Evolutionary conservation across 2,113 vertebrate genomes (phyloP), one percentile per base, ranked within the genome.

Genomic region (Zosterops borbonicus): DNA sequence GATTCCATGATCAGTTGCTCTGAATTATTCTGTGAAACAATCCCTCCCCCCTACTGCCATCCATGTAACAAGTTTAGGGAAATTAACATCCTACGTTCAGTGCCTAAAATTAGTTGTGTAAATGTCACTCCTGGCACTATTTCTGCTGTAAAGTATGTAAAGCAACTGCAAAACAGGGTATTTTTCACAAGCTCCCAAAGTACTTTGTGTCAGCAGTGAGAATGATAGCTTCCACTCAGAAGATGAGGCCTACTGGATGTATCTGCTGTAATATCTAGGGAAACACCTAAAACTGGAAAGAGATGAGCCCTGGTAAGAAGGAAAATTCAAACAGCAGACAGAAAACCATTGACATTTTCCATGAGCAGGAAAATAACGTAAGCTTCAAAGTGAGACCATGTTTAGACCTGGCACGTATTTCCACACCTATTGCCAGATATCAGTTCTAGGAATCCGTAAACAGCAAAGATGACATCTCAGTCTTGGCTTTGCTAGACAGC

Each of bases 381-480:
- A 84, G 33, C 28, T 68, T 84, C 81, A 81, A 71, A 71, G 56
- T 25, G 10, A 90, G 68, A 29, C 31, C 1, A 0, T 23, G 5
- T 56, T 94, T 91, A 31, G 11, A 84, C 37, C 15, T 25, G 49
- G 65, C 25, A 33, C 0, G 0, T 69, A 79, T 82, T 71, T 92
- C 58, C 70, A 35, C 31, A 64, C 35, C 56, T 75, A 33, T n/a
- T 90, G 65, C 41, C 81, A 91, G 84, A 49, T 68, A 89, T 50
- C 65, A 65, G 46, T 62, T 87, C 62, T 85, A 87, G 37, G 37
- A 94, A 91, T 82, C 58, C 65, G 37, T 89, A 84, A 93, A 91
- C 37, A 89, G n/a, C 28, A 69, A 82, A 94, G 91, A 83, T 39
- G 55, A 81, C 33, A 44, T 63, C 78, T 63, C 67, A 79, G 31